Conservation (phyloP, 2,888 invertebrate genomes). For the Apamea epomidion region DNA sequence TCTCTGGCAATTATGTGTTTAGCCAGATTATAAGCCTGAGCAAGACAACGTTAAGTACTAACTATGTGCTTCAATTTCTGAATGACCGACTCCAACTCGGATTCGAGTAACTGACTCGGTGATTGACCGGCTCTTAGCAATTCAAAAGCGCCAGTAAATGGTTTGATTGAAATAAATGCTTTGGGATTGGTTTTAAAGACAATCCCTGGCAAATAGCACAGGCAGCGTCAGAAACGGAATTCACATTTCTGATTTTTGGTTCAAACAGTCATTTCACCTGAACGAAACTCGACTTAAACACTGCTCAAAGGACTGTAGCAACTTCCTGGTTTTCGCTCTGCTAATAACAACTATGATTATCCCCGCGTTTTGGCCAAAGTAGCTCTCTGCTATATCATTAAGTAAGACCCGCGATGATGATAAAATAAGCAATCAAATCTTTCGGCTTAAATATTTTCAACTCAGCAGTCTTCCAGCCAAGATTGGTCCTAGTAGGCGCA, state of each 20-base stretch:
- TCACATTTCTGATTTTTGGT: neutral
- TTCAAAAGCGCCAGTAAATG: neutral
- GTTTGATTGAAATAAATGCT: neutral
- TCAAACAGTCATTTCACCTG: neutral
- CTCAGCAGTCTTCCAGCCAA: neutral
- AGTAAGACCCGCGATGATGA: neutral
- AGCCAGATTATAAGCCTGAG: neutral
- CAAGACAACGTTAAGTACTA: neutral
- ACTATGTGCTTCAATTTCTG: neutral
- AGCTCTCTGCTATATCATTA: neutral
- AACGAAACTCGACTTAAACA: neutral
- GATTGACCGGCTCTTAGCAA: neutral
- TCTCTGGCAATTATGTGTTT: constrained; percentile 5
- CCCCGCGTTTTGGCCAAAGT: neutral
- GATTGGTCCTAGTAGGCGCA: neutral
- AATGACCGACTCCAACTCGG: neutral
- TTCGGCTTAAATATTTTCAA: neutral
- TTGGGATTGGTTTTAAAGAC: neutral
- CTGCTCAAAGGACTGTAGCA: neutral
- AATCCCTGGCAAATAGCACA: neutral
- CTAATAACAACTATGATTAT: neutral
- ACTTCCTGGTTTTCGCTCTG: neutral
- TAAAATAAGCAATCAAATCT: constrained; percentile 1
- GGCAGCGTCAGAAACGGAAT: neutral
- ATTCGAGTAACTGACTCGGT: neutral